Evolutionary conservation across 2,888 invertebrate species (phyloP), one percentile per base, ranked within the genome.

Genomic region (Heteromyza rotundicornis): DNA sequence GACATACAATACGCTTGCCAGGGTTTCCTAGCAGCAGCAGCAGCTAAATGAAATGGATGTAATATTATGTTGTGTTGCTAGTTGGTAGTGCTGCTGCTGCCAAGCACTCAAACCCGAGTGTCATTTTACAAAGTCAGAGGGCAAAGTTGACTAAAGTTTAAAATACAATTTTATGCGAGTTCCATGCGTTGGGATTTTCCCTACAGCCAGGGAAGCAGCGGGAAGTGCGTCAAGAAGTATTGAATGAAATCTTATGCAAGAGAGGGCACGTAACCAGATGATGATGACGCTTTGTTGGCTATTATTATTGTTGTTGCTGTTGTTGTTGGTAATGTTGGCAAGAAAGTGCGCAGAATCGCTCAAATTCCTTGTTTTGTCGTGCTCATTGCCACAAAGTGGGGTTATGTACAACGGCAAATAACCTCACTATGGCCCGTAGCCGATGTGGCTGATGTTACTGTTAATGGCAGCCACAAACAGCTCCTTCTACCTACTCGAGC

Each of bases 111-210:
- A 16, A 36, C 51, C 51, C 56, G 36, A 49, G 52, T 53, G 61
- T 47, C 53, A 56, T 63, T 64, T 57, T 59, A 65, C 71, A 76
- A 75, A 74, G 76, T 77, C 75, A 71, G 76, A 75, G 75, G 75
- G 76, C 76, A 77, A 75, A 75, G 76, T 75, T 77, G 73, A 74
- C 74, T 67, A 71, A 74, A 76, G 77, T 75, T 76, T 69, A 67
- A 70, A 72, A 63, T 61, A 62, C 32, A 54, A 10, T 16, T 22
- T 12, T 35, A 35, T 35, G 14, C 35, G 17, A 20, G 8, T 47
- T 7, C 40, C 8, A n/a, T 32, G 32, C 23, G 23, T 27, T 27
- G 12, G 17, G 16, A 22, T 2, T 14, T n/a, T n/a, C 3, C 14
- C 3, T 14, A 40, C n/a, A 19, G 16, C 32, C 27, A 12, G 1